phyloP scores from a whole-genome alignment of 2,113 vertebrate species.

The Thymallus thymallus region DNA sequence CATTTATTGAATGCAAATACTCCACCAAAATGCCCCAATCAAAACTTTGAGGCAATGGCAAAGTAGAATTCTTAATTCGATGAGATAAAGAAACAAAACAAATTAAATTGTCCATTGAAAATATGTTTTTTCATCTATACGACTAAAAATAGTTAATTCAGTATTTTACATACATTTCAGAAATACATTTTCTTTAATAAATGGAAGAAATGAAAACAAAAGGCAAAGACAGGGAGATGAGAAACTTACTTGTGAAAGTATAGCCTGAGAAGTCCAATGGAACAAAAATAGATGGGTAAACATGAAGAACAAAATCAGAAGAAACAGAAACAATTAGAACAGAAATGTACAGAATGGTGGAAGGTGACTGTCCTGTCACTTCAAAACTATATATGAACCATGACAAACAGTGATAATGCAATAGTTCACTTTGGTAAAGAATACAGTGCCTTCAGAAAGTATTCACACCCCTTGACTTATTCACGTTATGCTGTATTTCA shows the following conservation, averaged over 20 bases:
- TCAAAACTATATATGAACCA: background rate
- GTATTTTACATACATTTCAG: background rate
- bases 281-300: constrained; percentile 79
- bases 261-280: constrained; percentile 85
- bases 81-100: too few species aligned
- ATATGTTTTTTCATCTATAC: too few species aligned
- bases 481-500: too few species aligned
- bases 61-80: background rate
- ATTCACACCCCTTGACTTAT: too few species aligned
- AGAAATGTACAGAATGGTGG: constrained; percentile 51
- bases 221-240: constrained; percentile 32
- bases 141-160: background rate
- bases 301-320: constrained; percentile 65
- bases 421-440: background rate
- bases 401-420: background rate
- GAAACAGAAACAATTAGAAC: constrained; percentile 72
- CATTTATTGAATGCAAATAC: background rate
- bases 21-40: background rate
- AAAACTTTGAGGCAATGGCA: background rate
- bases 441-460: too few species aligned
- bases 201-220: constrained; percentile 34
- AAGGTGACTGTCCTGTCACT: constrained; percentile 26
- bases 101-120: too few species aligned
- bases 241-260: constrained; percentile 94
- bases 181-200: constrained; percentile 28